Base-by-base conservation (phyloP, 2,113 vertebrate species). In the Sebastes schlegelii region DNA sequence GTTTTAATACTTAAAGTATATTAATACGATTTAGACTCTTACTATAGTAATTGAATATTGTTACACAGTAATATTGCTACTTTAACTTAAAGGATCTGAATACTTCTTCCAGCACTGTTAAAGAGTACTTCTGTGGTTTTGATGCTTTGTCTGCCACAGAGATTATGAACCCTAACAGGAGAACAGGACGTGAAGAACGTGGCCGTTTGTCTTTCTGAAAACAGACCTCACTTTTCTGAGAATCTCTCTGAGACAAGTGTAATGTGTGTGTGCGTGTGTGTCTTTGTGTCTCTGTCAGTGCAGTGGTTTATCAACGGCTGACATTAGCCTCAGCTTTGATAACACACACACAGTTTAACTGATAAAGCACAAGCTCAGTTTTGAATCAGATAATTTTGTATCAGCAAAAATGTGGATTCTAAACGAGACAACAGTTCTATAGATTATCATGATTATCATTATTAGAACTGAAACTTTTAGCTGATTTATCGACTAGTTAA, bases 261-360 rank as follows among this genome's bases (percentile, higher is more conserved):
- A 4, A 5, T 6, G 23, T 26, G 69, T 62, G 65, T 34, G 34
- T 34, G 7, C 0, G n/a, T 8, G 21, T 21, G 81, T 83, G 67
- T 66, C 49, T 69, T n/a, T 80, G 78, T 51, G 75, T 55, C n/a
- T 23, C 4, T 10, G 49, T 45, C 19, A 26, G 54, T 49, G 60
- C 14, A 49, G n/a, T 46, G 62, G 62, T 80, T 91, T 90, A 92
- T 92, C 90, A 83, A 40, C 45, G 62, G 66, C 85, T 75, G 67
- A 77, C 89, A 91, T 51, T 58, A 45, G 80, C 81, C 73, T 71
- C 64, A 60, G 65, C 49, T 76, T 78, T 86, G 85, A 91, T 88
- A 88, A 72, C 64, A 78, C 67, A 42, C 46, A 8, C 14, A 43
- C 42, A 80, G 68, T 58, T 43, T 52, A 13, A 63, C 57, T 58